Base-by-base conservation (phyloP, 2,888 invertebrate genomes). In the Buathra laborator region DNA sequence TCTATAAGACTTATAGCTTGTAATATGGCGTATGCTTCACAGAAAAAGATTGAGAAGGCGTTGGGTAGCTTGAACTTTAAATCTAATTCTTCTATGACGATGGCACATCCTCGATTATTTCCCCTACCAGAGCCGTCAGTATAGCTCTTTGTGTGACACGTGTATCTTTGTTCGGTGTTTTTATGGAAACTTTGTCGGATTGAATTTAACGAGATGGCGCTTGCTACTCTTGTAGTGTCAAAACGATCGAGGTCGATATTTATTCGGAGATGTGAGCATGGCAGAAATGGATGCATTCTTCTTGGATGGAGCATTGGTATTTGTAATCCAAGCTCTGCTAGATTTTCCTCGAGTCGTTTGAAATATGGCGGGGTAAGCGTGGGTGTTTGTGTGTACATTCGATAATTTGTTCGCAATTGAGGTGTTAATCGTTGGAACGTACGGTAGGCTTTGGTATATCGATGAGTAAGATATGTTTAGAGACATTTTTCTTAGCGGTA, bases 1-100 rank as follows among this genome's bases (percentile, higher is more conserved):
- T 81, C 74, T 14, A 74, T 48, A 16, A 81, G 29, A 0, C 5
- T n/a, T 19, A 81, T 5, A 6, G 81, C 56, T 72, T 80, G 80
- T 6, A n/a, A n/a, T n/a, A 80, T 72, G 12, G 71, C 72, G 12
- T 62, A 72, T 1, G 19, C 48, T 74, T 81, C 56, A 12, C 67
- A 74, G n/a, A 67, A 67, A 10, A 67, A 46, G 1, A 81, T 74
- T 2, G 81, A 43, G 16, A 43, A 74, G 24, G n/a, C 43, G 43
- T 46, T 7, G 3, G 67, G 74, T 2, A 81, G 67, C 32, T 44
- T 67, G 7, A 72, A 44, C 1, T 19, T 4, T 0, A 75, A 0
- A 5, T 5, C 12, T 0, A 3, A 9, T 12, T 75, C 51, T 1
- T n/a, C 75, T 10, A 62, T 32, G 4, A 14, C 62, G 3, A 70